phyloP scores from a whole-genome alignment of 2,113 vertebrate species.

The Dendrocopos noguchii region DNA sequence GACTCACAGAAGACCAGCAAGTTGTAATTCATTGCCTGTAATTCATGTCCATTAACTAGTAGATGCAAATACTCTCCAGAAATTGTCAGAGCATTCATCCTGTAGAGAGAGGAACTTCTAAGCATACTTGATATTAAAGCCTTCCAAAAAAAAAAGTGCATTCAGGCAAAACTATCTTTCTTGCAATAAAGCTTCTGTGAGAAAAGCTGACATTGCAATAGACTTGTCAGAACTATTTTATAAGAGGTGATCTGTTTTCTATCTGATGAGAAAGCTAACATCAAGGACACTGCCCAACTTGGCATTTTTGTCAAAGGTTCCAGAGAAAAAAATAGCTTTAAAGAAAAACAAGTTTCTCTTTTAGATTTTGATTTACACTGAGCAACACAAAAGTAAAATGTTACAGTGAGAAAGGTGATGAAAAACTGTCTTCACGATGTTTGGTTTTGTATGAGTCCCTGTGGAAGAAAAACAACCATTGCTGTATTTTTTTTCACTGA shows the following conservation, averaged over 20 bases:
- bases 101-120: not conserved
- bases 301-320: not conserved
- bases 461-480: not conserved
- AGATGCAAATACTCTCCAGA: not conserved
- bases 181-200: not conserved
- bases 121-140: not conserved
- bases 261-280: constrained; percentile 1
- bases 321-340: not conserved
- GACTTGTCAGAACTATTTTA: constrained; percentile 45
- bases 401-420: constrained; percentile 3
- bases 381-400: constrained; percentile 20
- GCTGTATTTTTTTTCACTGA: not conserved
- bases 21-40: not conserved
- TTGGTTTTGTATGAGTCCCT: not conserved
- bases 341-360: not conserved
- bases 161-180: not conserved
- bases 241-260: constrained; percentile 10
- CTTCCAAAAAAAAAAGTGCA: not conserved
- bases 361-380: constrained; percentile 39
- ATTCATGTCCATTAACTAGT: not conserved
- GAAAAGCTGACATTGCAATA: constrained; percentile 48
- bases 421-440: not conserved
- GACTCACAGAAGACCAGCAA: not conserved
- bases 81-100: not conserved
- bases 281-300: constrained; percentile 32